phyloP scores from a whole-genome alignment of 2,888 invertebrate species.

The Drosophila sordidapex region DNA sequence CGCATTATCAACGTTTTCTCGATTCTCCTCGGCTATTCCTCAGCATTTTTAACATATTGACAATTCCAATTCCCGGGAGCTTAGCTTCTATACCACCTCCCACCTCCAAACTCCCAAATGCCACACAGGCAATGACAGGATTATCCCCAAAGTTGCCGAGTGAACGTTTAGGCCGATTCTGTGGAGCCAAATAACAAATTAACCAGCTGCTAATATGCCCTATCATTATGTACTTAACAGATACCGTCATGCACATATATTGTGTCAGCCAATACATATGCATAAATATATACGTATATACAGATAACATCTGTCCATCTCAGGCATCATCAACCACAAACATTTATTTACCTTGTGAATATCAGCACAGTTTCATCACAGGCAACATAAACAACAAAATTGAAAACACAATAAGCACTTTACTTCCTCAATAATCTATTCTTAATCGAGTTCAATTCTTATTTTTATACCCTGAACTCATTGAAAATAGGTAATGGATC shows the following conservation, averaged over 20 bases:
- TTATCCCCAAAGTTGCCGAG: constrained; percentile 26
- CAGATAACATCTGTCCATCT: constrained; percentile 12
- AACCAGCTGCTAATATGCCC: constrained; percentile 31
- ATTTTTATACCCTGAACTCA: too few relatives aligned
- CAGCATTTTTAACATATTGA: constrained; percentile 39
- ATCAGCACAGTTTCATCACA: not conserved
- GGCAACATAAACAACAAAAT: not conserved
- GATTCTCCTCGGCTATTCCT: not conserved
- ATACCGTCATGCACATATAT: not conserved
- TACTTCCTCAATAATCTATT: too few relatives aligned
- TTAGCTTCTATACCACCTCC: not conserved
- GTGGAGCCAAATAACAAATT: constrained; percentile 28
- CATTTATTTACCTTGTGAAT: not conserved
- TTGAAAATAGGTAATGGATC: too few relatives aligned
- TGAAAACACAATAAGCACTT: too few relatives aligned
- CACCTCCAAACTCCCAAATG: not conserved
- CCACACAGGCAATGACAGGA: constrained; percentile 14
- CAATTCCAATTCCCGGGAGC: constrained; percentile 10
- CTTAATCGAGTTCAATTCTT: too few relatives aligned
- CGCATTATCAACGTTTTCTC: constrained; percentile 54
- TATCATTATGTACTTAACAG: constrained; percentile 28
- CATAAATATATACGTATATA: not conserved
- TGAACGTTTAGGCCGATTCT: constrained; percentile 16
- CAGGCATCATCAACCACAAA: constrained; percentile 40
- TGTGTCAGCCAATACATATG: not conserved